Conservation (phyloP, 1,140 invertebrate genomes). For the Limonius californicus region DNA sequence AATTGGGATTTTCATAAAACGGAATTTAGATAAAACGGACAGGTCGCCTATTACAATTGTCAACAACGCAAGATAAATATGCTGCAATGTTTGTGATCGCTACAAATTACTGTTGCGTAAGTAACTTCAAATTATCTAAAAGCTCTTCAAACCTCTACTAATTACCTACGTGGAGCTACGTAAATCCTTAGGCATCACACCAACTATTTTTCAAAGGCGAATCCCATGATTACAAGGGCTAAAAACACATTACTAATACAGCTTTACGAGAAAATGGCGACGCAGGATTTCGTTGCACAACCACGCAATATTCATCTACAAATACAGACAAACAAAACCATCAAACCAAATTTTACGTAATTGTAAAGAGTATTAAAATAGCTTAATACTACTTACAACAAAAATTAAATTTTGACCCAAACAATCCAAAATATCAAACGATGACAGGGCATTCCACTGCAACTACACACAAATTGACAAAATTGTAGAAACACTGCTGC, state of each 20-base stretch:
- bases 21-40: no score
- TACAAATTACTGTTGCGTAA: no score
- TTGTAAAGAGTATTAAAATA: background rate
- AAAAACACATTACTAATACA: background rate
- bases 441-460: constrained; percentile 9
- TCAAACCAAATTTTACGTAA: background rate
- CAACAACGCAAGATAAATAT: no score
- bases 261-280: background rate
- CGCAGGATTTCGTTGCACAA: background rate
- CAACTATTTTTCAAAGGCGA: no score
- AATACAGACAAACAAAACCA: background rate
- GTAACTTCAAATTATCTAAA: no score
- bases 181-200: no score
- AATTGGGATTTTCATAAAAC: no score
- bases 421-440: background rate
- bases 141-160: no score
- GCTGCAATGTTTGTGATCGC: no score
- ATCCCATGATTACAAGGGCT: no score
- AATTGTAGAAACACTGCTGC: background rate
- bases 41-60: no score
- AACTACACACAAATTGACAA: constrained; percentile 15
- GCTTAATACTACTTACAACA: constrained; percentile 11
- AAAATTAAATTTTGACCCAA: constrained; percentile 6
- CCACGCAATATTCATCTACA: background rate
- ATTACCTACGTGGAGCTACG: no score